Evolutionary conservation across 2,888 invertebrate species (phyloP).

Genomic region (Argyresthia goedartella): DNA sequence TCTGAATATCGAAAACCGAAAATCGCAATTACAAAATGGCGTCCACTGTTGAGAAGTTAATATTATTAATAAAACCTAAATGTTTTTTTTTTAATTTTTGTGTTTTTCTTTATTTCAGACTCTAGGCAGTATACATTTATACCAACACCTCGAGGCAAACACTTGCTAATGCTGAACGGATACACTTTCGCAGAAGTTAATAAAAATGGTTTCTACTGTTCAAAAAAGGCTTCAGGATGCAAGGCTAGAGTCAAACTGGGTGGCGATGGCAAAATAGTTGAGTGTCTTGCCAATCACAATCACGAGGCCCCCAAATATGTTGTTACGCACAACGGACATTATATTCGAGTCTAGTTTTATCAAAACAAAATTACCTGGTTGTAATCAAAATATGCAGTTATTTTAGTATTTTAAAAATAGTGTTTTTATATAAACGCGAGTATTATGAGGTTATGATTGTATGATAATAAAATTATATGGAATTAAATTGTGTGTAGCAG

Average conservation of each 20-base stretch:
- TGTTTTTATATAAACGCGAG: no score
- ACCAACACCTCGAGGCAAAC: slow-evolving; percentile 2
- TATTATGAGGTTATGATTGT: no score
- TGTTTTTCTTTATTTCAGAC: no score
- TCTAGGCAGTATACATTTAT: slow-evolving; percentile 2
- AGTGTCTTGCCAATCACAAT: background rate
- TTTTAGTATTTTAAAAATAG: no score
- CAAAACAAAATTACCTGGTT: slow-evolving; percentile 5
- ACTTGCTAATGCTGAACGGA: slow-evolving; percentile 7
- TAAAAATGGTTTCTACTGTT: slow-evolving; percentile 5
- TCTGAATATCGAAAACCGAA: no score
- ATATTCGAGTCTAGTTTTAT: slow-evolving; percentile 3
- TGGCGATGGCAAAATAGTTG: background rate
- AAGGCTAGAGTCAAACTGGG: slow-evolving; percentile 6
- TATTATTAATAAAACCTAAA: no score
- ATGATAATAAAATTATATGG: no score
- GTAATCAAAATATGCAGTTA: no score
- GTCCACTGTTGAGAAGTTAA: no score
- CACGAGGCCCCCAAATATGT: background rate
- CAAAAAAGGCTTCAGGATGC: slow-evolving; percentile 3
- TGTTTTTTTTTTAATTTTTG: no score
- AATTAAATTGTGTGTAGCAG: no score
- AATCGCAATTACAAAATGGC: no score
- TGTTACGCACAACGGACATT: slow-evolving; percentile 3
- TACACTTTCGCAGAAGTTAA: slow-evolving; percentile 7